These are phyloP conservation scores for Halcyon chelicuti DNA, from an alignment of 2,797 vertebrate species.

Conservation along the genomic window DNA sequence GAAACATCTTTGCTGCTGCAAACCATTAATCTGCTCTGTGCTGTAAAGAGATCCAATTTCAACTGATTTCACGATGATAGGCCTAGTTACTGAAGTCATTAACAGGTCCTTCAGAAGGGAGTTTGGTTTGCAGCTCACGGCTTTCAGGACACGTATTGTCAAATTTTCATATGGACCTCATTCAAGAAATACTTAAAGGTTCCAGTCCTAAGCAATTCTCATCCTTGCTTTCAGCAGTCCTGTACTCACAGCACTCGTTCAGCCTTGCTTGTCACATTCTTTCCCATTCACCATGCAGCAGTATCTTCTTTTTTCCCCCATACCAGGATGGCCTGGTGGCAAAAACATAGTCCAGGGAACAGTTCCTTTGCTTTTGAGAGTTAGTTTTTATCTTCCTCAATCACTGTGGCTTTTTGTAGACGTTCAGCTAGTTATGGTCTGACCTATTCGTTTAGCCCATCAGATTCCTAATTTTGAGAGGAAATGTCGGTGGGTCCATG, in stretches of 20 bases:
- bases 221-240: neutral
- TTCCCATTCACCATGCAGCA: neutral
- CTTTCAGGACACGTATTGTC: neutral
- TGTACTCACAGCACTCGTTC: neutral
- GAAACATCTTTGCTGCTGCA: neutral
- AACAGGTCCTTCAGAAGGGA: neutral
- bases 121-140: neutral
- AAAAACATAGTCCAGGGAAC: neutral
- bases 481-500: neutral
- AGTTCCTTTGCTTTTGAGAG: neutral
- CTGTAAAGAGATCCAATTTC: neutral
- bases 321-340: neutral
- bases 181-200: neutral
- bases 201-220: neutral
- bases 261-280: neutral
- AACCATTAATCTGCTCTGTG: neutral
- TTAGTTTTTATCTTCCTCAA: neutral
- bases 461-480: neutral
- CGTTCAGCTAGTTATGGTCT: neutral
- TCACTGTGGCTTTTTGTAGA: neutral
- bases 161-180: neutral
- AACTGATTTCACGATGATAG: neutral
- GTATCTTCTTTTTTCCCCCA: fast-evolving
- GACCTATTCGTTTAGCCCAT: neutral
- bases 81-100: neutral